Evolutionary conservation across 1,140 invertebrate genomes (phyloP), one percentile per base, ranked within the genome.

Genomic region (Pseudoatta argentina): DNA sequence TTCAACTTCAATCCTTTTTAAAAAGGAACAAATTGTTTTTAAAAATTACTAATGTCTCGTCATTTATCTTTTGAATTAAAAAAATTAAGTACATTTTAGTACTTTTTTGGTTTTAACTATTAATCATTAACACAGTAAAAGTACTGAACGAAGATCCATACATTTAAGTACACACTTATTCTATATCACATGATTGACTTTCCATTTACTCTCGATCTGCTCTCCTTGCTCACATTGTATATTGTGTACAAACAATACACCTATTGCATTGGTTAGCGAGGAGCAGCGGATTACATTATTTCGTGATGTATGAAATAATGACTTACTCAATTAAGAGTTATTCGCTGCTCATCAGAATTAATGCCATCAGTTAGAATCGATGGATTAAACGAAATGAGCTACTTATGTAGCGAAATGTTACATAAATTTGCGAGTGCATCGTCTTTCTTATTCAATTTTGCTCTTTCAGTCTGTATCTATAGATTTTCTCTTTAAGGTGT

Each of bases 401-500:
- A 82, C 10, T 16, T 73, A 30, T 61, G 24, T 51, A 83, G 79
- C 55, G 2, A 61, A 67, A 21, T 57, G 10, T 81, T 81, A 24
- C 66, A 66, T 83, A 75, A 63, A 61, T 61, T 73, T 63, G 24
- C n/a, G 53, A 71, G 55, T 81, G 21, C 27, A 63, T 83, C 63
- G 30, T 53, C 18, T 14, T n/a, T 18, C 18, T n/a, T 14, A 2
- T 57, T 82, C 53, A 51, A 73, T 48, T 0, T 73, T 30, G 18
- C 24, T 57, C 48, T 34, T 61, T 83, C 79, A 83, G 21, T 83
- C 79, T 73, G 73, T 82, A 30, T 73, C 79, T 39, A 5, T 51
- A 21, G 69, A 75, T 21, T 57, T 83, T 61, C 53, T 73, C 34
- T 83, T 94, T 18, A 93, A 71, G 21, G 86, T 93, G 34, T 86